Percentiles rank a stretch among this genome's conserved stretches.
Conservation (phyloP, 1,140 invertebrate genomes). For the Tribolium castaneum region DNA sequence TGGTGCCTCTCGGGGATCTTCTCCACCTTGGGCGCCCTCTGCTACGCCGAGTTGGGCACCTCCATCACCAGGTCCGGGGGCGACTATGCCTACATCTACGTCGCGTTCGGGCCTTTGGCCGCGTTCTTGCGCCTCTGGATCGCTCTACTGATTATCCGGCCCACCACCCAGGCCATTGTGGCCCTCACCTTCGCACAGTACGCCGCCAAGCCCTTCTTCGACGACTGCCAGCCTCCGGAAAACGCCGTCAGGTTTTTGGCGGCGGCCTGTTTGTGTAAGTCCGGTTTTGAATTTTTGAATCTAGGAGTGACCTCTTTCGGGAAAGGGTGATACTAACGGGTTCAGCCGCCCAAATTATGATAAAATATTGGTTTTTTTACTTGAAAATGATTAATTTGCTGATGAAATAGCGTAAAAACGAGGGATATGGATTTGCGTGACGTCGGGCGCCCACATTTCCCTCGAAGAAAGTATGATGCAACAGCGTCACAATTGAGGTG, state of each 20-base stretch:
- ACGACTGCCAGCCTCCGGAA: conserved; percentile 75
- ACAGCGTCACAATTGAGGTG: neutral
- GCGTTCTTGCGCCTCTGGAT: conserved; percentile 92
- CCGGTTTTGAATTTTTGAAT: conserved; percentile 22
- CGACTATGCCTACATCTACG: conserved; percentile 89
- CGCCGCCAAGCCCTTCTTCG: conserved; percentile 85
- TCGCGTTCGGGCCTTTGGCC: conserved; percentile 88
- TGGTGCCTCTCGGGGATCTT: conserved; percentile 81
- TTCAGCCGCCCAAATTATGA: neutral
- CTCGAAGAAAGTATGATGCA: neutral
- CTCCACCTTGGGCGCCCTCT: conserved; percentile 81
- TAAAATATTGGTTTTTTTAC: neutral
- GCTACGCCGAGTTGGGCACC: conserved; percentile 88
- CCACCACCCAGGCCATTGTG: conserved; percentile 85
- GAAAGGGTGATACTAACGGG: neutral
- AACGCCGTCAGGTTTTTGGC: conserved; percentile 77
- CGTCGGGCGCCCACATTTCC: neutral
- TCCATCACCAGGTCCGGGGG: conserved; percentile 85
- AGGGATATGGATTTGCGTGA: neutral
- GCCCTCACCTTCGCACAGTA: conserved; percentile 85
- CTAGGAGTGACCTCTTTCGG: neutral
- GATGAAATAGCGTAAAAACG: too few relatives aligned
- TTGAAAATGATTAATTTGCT: neutral
- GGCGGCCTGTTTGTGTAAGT: conserved; percentile 82
- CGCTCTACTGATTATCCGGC: conserved; percentile 85